Conservation (phyloP, 2,888 invertebrate genomes). For the Parelbella ahira region DNA sequence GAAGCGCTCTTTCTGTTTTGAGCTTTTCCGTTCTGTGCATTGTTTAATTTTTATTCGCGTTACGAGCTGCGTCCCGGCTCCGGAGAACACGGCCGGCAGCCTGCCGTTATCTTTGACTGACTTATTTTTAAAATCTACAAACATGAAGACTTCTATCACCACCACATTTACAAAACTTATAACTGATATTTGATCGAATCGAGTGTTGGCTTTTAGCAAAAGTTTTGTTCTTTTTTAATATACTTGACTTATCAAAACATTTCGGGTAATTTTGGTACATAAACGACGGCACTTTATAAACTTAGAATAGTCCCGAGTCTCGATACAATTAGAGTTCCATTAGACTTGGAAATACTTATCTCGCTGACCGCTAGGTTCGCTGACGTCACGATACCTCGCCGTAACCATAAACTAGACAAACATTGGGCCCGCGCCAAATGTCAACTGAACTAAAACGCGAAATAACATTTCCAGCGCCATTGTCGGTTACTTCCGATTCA, state of each 20-base stretch:
- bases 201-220: too few relatives aligned
- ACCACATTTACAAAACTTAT: too few relatives aligned
- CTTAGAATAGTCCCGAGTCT: slow-evolving; percentile 3
- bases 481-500: slow-evolving; percentile 13
- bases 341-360: slow-evolving; percentile 19
- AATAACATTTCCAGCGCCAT: slow-evolving; percentile 20
- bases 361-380: slow-evolving; percentile 19
- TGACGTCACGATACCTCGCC: slow-evolving; percentile 22
- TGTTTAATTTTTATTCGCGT: not conserved
- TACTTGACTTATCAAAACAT: too few relatives aligned
- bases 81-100: too few relatives aligned
- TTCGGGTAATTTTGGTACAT: too few relatives aligned
- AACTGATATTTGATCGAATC: too few relatives aligned
- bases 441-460: slow-evolving; percentile 24
- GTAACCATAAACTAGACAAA: slow-evolving; percentile 25
- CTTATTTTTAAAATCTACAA: too few relatives aligned
- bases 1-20: slow-evolving; percentile 16
- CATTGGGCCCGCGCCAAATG: slow-evolving; percentile 25
- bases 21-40: not conserved
- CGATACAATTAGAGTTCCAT: slow-evolving; percentile 22
- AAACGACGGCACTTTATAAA: too few relatives aligned
- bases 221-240: too few relatives aligned
- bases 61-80: too few relatives aligned
- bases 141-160: too few relatives aligned
- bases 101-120: too few relatives aligned